phyloP scores from a whole-genome alignment of 1,140 invertebrate species.

The Oryzaephilus surinamensis region DNA sequence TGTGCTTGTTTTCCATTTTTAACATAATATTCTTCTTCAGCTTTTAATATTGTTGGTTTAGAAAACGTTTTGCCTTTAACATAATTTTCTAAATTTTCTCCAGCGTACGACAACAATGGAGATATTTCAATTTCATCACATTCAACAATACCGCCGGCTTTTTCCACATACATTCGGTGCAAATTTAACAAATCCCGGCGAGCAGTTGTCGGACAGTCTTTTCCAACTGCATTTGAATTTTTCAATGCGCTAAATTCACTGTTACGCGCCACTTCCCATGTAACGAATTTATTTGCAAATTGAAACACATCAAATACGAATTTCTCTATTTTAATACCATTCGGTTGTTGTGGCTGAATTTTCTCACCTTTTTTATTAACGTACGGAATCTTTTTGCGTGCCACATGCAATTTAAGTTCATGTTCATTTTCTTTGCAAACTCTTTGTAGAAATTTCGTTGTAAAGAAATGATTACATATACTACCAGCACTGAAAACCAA shows the following conservation, averaged over 20 bases:
- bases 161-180: conserved; percentile 72
- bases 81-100: conserved; percentile 59
- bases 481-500: conserved; percentile 90
- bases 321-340: conserved; percentile 99
- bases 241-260: conserved; percentile 97
- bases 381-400: conserved; percentile 95
- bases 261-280: conserved; percentile 86
- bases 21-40: too few species aligned
- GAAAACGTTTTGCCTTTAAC: conserved; percentile 23
- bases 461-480: conserved; percentile 98
- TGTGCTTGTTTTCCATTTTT: too few species aligned
- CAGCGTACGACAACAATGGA: conserved; percentile 81
- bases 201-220: conserved; percentile 86
- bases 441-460: conserved; percentile 67
- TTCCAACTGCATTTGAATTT: conserved; percentile 76
- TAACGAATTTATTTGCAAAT: conserved; percentile 82
- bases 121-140: conserved; percentile 80
- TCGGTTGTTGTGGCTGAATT: conserved; percentile 68
- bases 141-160: conserved; percentile 70
- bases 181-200: conserved; percentile 65
- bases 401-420: conserved; percentile 82
- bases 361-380: conserved; percentile 62
- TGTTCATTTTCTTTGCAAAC: conserved; percentile 52
- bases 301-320: conserved; percentile 99
- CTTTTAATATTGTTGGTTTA: conserved; percentile 7